Evolutionary conservation across 2,113 vertebrate species (phyloP), one percentile per base, ranked within the genome.

Genomic region (Rhadina sibilatrix): DNA sequence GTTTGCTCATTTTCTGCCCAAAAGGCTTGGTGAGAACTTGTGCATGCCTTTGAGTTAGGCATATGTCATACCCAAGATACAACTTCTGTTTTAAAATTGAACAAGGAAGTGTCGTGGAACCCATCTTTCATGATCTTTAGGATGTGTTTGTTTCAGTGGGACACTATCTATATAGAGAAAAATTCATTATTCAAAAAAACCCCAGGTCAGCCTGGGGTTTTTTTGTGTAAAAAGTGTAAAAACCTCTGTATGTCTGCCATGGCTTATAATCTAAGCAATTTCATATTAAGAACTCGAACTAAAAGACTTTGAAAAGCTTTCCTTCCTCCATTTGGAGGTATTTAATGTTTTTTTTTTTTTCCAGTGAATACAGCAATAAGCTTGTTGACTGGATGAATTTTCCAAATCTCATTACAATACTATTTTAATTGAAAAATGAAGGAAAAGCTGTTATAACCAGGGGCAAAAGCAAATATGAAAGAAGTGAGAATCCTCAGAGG

Each of bases 351-450:
- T 92, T 92, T 92, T 40, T 46, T 47, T 46, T 85, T 56, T 19
- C n/a, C 23, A 63, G 31, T 75, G 76, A 86, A 60, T 75, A 49
- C 21, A 81, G 64, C 44, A 90, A 31, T 87, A 89, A 81, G 46
- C 14, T 40, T 87, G 37, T 70, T 52, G 64, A 52, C 31, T 60
- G 40, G n/a, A 54, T 74, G 44, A 71, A 47, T 94, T 60, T 84
- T 89, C 40, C 65, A 90, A 77, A 81, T 92, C 64, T 90, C 1
- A 0, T 63, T 96, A 86, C 37, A 75, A 82, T 95, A 84, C 46
- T 53, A 87, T 90, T 96, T 94, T 95, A 96, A 95, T 76, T 95
- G 82, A 79, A 92, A 96, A 89, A 95, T 60, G 23, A 94, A 82
- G 82, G 37, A 78, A 78, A 89, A 94, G 60, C 89, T 96, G 14